Base-by-base conservation (phyloP, 1,140 invertebrate genomes). In the Oreohelix idahoensis region DNA sequence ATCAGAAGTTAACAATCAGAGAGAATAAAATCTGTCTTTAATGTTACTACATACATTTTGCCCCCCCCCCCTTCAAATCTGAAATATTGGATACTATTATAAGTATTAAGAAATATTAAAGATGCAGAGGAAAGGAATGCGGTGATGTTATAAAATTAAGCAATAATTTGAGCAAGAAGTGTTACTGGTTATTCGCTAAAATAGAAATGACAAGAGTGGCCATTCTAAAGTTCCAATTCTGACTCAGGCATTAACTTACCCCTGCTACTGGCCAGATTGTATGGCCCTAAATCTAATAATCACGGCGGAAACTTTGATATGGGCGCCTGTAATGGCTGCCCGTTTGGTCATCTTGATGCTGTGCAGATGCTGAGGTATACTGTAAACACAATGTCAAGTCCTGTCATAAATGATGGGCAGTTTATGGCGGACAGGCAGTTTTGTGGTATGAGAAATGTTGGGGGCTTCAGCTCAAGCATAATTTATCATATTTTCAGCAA, bases 251-350 rank as follows among this genome's bases (percentile, higher is more conserved):
- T 17, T 8, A 58, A 79, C 77, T 79, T 79, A 79, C 77, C 58
- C 53, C 77, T 69, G 2, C 63, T 66, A 66, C 53, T 8, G 77
- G 35, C 13, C 29, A 79, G 45, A 78, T 38, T 36, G n/a, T 58
- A 23, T 58, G 53, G 20, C 63, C 85, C 85, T 76, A 83, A 86
- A 73, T 73, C 77, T 86, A 86, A 86, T 86, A 86, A 83, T 86
- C 85, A 15, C 85, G 76, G 51, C 85, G 79, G 69, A 86, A 86
- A 76, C 82, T 86, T 81, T 84, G 85, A 79, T 84, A 84, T 35
- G 75, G 77, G 42, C 83, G 70, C 78, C 85, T 63, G 75, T 79
- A 73, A 66, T 84, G 83, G 38, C 69, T 35, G n/a, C 69, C 63
- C 17, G 63, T 51, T 36, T 70, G 69, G 15, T 81, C 63, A 20